Conservation (phyloP, 2,888 invertebrate species). For the Artemia sinica region DNA sequence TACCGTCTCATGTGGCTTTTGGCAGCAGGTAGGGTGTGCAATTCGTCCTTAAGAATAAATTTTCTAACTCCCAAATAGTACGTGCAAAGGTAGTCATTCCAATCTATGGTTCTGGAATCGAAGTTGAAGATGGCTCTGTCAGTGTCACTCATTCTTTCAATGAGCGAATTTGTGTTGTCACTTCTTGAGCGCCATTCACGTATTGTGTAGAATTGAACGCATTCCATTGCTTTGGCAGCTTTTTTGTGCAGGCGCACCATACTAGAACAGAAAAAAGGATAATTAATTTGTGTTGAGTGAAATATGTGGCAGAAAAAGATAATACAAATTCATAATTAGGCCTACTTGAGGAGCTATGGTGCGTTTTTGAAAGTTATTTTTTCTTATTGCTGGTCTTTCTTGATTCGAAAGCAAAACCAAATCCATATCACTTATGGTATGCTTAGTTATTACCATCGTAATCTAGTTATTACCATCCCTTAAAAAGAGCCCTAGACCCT, state of each 20-base stretch:
- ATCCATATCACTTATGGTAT: no score
- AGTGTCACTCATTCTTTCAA: conserved; percentile 39
- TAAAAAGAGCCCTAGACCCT: no score
- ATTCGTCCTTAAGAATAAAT: conserved; percentile 62
- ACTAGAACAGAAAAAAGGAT: no score
- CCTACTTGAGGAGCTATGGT: no score
- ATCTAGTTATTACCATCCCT: no score
- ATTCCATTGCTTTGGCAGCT: conserved; percentile 16
- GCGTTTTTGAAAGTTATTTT: no score
- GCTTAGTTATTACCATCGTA: no score
- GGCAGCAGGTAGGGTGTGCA: conserved; percentile 61
- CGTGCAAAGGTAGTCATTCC: conserved; percentile 60
- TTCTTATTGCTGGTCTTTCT: no score
- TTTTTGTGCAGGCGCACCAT: conserved; percentile 17
- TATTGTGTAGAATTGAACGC: conserved; percentile 17
- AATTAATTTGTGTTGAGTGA: no score
- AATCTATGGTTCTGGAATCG: conserved; percentile 52
- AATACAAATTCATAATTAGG: no score
- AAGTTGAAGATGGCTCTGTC: conserved; percentile 50
- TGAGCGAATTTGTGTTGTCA: conserved; percentile 19
- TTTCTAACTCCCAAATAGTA: conserved; percentile 61
- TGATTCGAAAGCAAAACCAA: no score
- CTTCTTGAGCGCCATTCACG: conserved; percentile 15
- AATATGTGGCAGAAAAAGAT: no score
- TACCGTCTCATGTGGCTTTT: conserved; percentile 60